Evolutionary conservation across 2,888 invertebrate species (phyloP).

Genomic region (Tiphia femorata): DNA sequence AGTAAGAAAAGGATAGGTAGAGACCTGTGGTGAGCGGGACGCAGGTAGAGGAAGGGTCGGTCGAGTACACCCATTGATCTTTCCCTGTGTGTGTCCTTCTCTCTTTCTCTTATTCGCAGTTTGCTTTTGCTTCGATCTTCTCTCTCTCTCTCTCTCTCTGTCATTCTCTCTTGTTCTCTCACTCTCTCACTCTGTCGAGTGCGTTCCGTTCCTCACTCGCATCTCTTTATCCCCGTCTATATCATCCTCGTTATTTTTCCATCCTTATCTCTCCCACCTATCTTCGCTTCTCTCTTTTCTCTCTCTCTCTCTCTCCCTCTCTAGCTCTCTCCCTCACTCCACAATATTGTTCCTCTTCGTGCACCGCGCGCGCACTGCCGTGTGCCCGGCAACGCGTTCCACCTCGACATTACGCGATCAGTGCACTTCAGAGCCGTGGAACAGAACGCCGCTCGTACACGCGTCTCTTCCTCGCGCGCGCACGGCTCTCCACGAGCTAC

Average conservation of each 20-base stretch:
- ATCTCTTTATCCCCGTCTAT: slow-evolving; percentile 4
- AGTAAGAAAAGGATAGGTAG: too few species aligned
- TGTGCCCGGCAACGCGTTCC: too few species aligned
- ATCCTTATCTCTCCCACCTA: not conserved
- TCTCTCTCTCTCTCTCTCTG: too few species aligned
- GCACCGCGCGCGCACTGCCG: not conserved
- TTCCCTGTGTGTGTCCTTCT: slow-evolving; percentile 35
- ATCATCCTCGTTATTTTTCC: not conserved
- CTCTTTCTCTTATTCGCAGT: slow-evolving; percentile 20
- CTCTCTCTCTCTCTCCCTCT: not conserved
- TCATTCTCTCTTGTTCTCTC: too few species aligned
- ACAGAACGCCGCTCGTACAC: too few species aligned
- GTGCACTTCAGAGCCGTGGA: not conserved
- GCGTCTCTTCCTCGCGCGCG: not conserved
- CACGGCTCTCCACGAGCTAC: not conserved
- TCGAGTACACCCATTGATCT: slow-evolving; percentile 50
- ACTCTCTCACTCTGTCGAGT: slow-evolving; percentile 11
- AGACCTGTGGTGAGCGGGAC: slow-evolving; percentile 7
- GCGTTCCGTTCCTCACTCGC: too few species aligned
- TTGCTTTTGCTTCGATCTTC: too few species aligned
- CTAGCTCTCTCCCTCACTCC: not conserved
- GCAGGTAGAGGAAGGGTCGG: not conserved
- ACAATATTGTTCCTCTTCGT: slow-evolving; percentile 11
- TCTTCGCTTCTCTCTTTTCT: not conserved
- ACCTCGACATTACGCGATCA: slow-evolving; percentile 6